A percentile compares a stretch with the other conserved stretches of the same genome.
phyloP scores from a whole-genome alignment of 2,888 invertebrate genomes.

The Amphipyra berbera region DNA sequence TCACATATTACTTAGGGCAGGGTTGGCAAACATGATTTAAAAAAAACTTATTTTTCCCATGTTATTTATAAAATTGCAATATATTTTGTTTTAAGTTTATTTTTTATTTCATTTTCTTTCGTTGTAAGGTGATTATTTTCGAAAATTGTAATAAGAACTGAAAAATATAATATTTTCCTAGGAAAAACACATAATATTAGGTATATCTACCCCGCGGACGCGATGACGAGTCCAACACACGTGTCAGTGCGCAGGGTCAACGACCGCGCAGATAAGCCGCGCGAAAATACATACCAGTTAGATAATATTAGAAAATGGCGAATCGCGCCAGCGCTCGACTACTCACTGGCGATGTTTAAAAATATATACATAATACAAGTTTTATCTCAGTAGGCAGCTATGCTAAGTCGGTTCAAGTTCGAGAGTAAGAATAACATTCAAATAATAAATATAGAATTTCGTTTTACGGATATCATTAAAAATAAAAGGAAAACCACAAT shows the following conservation, averaged over 20 bases:
- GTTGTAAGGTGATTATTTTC: too few relatives aligned
- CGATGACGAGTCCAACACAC: slow-evolving; percentile 54
- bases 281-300: slow-evolving; percentile 78
- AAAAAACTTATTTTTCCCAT: too few relatives aligned
- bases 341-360: slow-evolving; percentile 54
- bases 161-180: not conserved
- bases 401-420: slow-evolving; percentile 21
- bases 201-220: slow-evolving; percentile 1
- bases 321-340: slow-evolving; percentile 65
- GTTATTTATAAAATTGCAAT: too few relatives aligned
- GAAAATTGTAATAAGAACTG: too few relatives aligned
- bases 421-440: not conserved
- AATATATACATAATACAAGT: slow-evolving; percentile 51
- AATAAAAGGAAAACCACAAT: slow-evolving; percentile 8
- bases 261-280: slow-evolving; percentile 81
- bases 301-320: slow-evolving; percentile 87
- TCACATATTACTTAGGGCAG: too few relatives aligned
- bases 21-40: too few relatives aligned
- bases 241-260: slow-evolving; percentile 73
- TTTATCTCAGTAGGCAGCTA: slow-evolving; percentile 17
- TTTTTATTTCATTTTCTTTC: too few relatives aligned
- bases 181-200: slow-evolving; percentile 5
- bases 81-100: too few relatives aligned
- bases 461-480: too few relatives aligned
- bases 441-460: not conserved